phyloP scores from a whole-genome alignment of 2,888 invertebrate genomes.

The Alitta virens region DNA sequence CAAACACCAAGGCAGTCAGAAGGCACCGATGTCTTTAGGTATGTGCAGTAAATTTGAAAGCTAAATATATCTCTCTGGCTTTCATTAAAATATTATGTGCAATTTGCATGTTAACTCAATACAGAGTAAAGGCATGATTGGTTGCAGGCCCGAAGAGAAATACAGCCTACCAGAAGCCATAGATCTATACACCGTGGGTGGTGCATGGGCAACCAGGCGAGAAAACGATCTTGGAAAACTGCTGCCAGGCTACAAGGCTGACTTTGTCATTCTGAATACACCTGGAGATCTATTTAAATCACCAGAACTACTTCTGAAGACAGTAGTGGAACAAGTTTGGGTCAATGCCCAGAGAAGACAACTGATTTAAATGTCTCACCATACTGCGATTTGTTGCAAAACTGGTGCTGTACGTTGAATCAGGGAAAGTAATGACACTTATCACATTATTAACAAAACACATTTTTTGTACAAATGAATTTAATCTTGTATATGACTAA shows the following conservation, averaged over 20 bases:
- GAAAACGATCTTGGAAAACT: slow-evolving; percentile 28
- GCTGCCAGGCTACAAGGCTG: slow-evolving; percentile 27
- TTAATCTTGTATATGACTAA: too few species aligned
- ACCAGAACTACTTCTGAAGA: slow-evolving; percentile 16
- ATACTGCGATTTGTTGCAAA: too few species aligned
- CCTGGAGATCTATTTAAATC: slow-evolving; percentile 11
- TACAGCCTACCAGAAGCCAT: slow-evolving; percentile 24
- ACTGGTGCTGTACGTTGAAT: too few species aligned
- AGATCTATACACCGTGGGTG: slow-evolving; percentile 29
- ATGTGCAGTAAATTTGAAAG: not conserved
- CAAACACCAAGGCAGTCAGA: not conserved
- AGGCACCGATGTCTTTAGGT: slow-evolving; percentile 6
- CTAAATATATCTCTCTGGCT: too few species aligned
- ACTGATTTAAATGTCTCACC: too few species aligned
- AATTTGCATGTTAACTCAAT: too few species aligned
- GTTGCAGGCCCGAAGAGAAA: slow-evolving; percentile 27
- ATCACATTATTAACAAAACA: too few species aligned
- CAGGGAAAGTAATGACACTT: too few species aligned
- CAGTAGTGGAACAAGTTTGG: slow-evolving; percentile 24
- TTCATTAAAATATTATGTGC: too few species aligned
- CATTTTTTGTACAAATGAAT: too few species aligned
- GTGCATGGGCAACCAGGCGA: slow-evolving; percentile 24
- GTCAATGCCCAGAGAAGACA: slow-evolving; percentile 19
- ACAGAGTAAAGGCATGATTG: too few species aligned
- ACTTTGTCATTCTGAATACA: slow-evolving; percentile 25